phyloP scores from a whole-genome alignment of 2,113 vertebrate species.

The Serinus canaria region DNA sequence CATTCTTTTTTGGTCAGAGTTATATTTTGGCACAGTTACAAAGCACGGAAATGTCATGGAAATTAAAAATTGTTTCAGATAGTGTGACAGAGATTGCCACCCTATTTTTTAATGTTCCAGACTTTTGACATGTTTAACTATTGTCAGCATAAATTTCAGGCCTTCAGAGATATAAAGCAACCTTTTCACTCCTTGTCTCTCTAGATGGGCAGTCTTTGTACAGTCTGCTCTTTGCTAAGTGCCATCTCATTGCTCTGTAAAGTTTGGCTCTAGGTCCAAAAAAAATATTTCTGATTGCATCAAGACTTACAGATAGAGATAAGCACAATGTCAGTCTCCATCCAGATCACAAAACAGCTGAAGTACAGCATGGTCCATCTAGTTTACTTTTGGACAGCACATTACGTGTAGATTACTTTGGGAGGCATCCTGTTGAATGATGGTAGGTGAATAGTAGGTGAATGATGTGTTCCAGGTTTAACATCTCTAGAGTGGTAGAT shows the following conservation, averaged over 20 bases:
- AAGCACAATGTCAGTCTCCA: neutral
- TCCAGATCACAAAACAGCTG: neutral
- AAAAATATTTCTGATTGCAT: neutral
- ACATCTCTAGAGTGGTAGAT: neutral
- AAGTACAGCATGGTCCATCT: neutral
- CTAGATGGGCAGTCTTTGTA: neutral
- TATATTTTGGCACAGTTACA: neutral
- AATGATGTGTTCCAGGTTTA: neutral
- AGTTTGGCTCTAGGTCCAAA: neutral
- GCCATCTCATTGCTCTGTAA: neutral
- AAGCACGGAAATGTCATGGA: neutral
- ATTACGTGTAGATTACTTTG: neutral
- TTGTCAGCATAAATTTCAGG: neutral
- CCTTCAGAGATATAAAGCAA: neutral
- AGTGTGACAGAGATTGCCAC: neutral
- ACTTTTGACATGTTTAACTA: neutral
- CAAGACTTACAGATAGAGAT: neutral
- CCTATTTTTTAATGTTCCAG: neutral
- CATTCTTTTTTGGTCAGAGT: neutral
- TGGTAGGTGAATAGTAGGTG: neutral
- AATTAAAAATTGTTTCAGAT: neutral
- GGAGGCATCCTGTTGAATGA: neutral
- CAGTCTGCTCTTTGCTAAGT: neutral
- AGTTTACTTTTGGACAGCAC: neutral
- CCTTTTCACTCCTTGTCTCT: neutral